Evolutionary conservation across 2,113 vertebrate species (phyloP).

Genomic region (Lathamus discolor): DNA sequence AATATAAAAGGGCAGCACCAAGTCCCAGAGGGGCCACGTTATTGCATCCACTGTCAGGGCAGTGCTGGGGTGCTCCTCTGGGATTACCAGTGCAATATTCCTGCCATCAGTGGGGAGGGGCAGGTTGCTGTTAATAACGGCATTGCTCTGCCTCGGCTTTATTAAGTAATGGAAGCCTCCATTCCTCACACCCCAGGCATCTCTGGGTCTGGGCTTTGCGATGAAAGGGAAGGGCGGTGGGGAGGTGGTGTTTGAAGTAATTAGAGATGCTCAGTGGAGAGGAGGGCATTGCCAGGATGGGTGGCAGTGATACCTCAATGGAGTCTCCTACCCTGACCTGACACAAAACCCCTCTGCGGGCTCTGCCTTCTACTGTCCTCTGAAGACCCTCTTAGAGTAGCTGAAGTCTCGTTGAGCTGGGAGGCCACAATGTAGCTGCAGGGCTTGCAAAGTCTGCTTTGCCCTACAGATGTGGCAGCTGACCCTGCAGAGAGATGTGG

Average conservation of each 20-base stretch:
- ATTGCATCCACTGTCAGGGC: slow-evolving; percentile 62
- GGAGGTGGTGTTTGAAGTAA: not conserved
- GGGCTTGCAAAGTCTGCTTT: not conserved
- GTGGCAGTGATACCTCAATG: not conserved
- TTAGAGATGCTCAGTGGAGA: slow-evolving; percentile 47
- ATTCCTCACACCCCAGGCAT: not conserved
- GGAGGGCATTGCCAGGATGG: not conserved
- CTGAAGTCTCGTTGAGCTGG: not conserved
- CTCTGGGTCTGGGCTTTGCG: not conserved
- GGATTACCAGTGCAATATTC: slow-evolving; percentile 69
- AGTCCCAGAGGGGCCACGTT: slow-evolving; percentile 42
- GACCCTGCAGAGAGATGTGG: not conserved
- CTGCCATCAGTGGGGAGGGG: not conserved
- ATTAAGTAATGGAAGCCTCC: slow-evolving; percentile 63
- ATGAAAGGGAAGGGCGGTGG: not conserved
- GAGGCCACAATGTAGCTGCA: not conserved
- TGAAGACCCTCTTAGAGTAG: not conserved
- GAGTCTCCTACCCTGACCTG: not conserved
- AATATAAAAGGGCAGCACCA: slow-evolving; percentile 60
- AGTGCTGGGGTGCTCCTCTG: not conserved
- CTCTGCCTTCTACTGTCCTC: not conserved
- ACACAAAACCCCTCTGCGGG: not conserved
- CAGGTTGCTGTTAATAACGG: slow-evolving; percentile 5
- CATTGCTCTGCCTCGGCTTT: slow-evolving; percentile 25
- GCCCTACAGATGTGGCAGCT: not conserved